Evolutionary conservation across 2,113 vertebrate species (phyloP), one percentile per base, ranked within the genome.

Genomic region (Pluvianellus socialis): DNA sequence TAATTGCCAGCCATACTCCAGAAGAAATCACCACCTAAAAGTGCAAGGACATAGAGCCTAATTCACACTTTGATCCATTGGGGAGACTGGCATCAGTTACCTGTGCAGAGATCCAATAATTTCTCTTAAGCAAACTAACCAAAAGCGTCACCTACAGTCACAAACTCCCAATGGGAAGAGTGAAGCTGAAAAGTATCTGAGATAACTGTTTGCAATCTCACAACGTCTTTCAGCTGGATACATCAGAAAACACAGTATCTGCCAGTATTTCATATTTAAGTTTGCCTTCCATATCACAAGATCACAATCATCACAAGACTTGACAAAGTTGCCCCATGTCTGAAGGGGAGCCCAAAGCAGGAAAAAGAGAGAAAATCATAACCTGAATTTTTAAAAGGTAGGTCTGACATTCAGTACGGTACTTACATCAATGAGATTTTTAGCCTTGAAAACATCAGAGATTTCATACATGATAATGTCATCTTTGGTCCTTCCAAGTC

Each of bases 401-500:
- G 10, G 47, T 50, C 19, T 74, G 32, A 24, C 49, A 66, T 24
- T 73, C 40, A 32, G 24, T 79, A 5, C 6, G 23, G 14, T 30
- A 98, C 99, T 97, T 97, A 99, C 99, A 70, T 99, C 99, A 24
- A 99, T 99, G 13, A 99, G 99, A 94, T 99, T 99, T 96, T 98
- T 99, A 35, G 99, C 99, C 61, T 98, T 98, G 94, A 99, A 99
- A 86, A 99, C 99, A 13, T 99, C 99, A 59, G 98, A 90, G 8
- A 99, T 99, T 97, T 99, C 99, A 93, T 98, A 99, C 73, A 99
- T 99, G 53, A 99, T 98, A 85, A 99, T 98, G 52, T 99, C 99
- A 86, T 99, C 99, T 97, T 99, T 99, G 45, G 99, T 99, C 98
- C 99, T 98, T 30, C 98, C 99, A 35, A 99, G 98, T 45, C 99